Evolutionary conservation across 2,113 vertebrate genomes (phyloP).

Genomic region (Lontra canadensis): DNA sequence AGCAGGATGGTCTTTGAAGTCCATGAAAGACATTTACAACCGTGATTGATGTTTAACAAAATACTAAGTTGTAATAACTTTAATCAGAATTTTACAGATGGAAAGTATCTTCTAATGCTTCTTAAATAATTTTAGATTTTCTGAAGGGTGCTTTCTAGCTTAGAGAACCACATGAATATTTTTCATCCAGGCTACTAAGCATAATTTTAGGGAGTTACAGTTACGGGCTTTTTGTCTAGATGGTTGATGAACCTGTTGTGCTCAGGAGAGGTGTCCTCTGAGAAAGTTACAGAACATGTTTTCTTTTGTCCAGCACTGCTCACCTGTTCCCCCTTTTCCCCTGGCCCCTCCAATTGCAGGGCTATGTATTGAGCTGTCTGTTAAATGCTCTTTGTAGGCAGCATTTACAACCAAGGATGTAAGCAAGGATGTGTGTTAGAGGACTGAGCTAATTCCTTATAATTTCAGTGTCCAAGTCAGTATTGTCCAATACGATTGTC

Average conservation of each 20-base stretch:
- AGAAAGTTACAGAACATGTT: neutral
- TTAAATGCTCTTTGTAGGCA: neutral
- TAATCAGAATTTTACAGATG: neutral
- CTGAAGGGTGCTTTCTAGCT: neutral
- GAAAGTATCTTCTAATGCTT: neutral
- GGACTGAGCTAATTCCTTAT: neutral
- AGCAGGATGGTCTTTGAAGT: neutral
- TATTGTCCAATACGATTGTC: rapidly evolving
- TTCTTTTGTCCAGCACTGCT: neutral
- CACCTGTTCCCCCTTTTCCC: neutral
- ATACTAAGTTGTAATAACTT: neutral
- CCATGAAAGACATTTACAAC: neutral
- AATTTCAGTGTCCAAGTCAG: neutral
- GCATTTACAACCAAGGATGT: neutral
- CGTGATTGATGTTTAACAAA: neutral
- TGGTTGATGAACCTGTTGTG: neutral
- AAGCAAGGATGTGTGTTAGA: neutral
- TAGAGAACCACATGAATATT: neutral
- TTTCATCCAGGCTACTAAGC: neutral
- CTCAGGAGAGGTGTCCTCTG: neutral
- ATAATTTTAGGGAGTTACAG: neutral
- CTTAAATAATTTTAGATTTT: neutral
- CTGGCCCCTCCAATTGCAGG: neutral
- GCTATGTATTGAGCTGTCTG: neutral
- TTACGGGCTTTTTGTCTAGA: neutral